Evolutionary conservation across 2,113 vertebrate genomes (phyloP).

Genomic region (Pimephales promelas): DNA sequence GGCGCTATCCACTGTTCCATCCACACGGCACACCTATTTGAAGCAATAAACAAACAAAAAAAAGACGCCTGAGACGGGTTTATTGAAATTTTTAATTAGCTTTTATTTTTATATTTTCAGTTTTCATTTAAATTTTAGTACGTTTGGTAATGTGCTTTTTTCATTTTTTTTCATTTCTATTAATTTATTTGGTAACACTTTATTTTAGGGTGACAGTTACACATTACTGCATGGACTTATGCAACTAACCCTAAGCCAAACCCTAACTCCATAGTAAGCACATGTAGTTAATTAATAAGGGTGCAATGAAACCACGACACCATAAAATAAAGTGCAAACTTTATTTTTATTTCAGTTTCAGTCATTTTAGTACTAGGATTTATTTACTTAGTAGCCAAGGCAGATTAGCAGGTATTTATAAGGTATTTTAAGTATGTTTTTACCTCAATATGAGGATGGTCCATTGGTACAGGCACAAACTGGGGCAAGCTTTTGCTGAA

Average conservation of each 20-base stretch:
- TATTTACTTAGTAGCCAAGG: not conserved
- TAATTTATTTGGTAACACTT: no score
- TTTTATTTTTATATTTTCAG: not conserved
- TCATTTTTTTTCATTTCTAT: not conserved
- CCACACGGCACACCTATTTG: constrained; percentile 82
- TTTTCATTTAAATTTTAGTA: not conserved
- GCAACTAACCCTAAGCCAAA: no score
- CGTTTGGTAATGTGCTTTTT: not conserved
- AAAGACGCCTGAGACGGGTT: not conserved
- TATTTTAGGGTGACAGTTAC: no score
- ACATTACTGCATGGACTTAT: no score
- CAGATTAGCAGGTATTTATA: not conserved
- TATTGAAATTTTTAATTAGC: not conserved
- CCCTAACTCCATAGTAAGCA: no score
- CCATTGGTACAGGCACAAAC: constrained; percentile 76
- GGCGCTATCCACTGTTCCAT: constrained; percentile 87
- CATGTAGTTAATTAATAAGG: no score
- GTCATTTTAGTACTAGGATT: not conserved
- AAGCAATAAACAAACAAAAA: not conserved
- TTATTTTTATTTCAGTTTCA: not conserved
- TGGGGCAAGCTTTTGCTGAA: constrained; percentile 94
- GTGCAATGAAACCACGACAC: no score
- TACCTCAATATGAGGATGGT: constrained; percentile 90
- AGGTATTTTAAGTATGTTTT: no score
- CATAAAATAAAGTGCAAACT: no score